phyloP scores from a whole-genome alignment of 2,888 invertebrate genomes.

The Fragum whitleyi region DNA sequence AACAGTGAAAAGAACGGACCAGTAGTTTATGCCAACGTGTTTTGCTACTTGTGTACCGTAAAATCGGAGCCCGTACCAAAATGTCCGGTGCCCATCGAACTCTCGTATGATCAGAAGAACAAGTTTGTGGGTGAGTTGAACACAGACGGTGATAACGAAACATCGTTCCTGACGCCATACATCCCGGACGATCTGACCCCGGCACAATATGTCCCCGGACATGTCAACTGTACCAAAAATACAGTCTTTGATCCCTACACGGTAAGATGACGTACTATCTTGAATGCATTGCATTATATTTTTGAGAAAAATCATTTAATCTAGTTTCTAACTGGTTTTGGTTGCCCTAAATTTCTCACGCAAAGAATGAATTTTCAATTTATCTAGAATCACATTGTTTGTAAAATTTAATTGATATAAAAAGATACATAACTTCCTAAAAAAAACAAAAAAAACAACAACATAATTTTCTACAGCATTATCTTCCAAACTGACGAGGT shows the following conservation, averaged over 20 bases:
- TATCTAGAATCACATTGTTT: too few species aligned
- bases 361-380: too few species aligned
- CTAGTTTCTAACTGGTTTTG: too few species aligned
- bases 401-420: too few species aligned
- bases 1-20: slow-evolving; percentile 1
- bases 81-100: slow-evolving; percentile 12
- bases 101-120: slow-evolving; percentile 9
- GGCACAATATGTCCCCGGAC: slow-evolving; percentile 26
- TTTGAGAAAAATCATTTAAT: too few species aligned
- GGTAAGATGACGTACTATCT: slow-evolving; percentile 31
- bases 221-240: slow-evolving; percentile 32
- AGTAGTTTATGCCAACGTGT: slow-evolving; percentile 45
- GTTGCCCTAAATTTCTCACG: too few species aligned
- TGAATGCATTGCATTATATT: too few species aligned
- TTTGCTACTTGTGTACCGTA: slow-evolving; percentile 45
- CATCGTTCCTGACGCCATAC: slow-evolving; percentile 30
- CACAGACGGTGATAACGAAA: neutral
- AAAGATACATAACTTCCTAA: too few species aligned
- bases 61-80: neutral
- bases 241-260: slow-evolving; percentile 47
- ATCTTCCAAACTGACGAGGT: too few species aligned
- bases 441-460: too few species aligned
- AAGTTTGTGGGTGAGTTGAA: slow-evolving; percentile 46
- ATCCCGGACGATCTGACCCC: slow-evolving; percentile 36
- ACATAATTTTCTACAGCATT: too few species aligned